Percentiles rank a stretch among this genome's conserved stretches.
Conservation (phyloP, 37 sponge, comb jelly and placozoan genomes). For the Geodia barretti region DNA sequence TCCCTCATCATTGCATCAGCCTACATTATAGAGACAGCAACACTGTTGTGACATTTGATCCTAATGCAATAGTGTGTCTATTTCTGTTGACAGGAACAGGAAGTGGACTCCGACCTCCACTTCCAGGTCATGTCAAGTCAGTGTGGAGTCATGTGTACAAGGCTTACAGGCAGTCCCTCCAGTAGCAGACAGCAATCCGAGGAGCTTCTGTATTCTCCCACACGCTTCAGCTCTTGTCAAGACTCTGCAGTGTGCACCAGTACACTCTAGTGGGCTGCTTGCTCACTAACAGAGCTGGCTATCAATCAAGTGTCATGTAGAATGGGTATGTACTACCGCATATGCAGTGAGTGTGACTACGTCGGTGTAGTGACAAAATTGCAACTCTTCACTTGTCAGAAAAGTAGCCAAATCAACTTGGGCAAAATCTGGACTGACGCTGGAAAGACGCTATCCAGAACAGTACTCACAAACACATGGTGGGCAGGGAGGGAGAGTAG, state of each 20-base stretch:
- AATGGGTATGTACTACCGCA: slow-evolving; percentile 42
- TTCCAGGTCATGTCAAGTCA: background rate
- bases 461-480: slow-evolving; percentile 77
- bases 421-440: slow-evolving; percentile 86
- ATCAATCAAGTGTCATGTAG: background rate
- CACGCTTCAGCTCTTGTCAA: slow-evolving; percentile 74
- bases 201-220: slow-evolving; percentile 78
- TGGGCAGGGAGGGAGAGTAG: background rate
- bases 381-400: too few relatives aligned
- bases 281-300: too few relatives aligned
- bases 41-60: background rate
- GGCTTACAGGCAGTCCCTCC: slow-evolving; percentile 75
- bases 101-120: background rate
- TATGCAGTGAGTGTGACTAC: slow-evolving; percentile 85
- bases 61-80: background rate
- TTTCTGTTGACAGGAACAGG: background rate
- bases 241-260: slow-evolving; percentile 32
- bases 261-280: background rate
- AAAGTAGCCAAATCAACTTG: slow-evolving; percentile 88
- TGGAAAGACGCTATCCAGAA: slow-evolving; percentile 73
- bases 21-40: slow-evolving; percentile 12
- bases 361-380: too few relatives aligned
- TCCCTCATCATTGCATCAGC: slow-evolving; percentile 92
- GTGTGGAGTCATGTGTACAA: background rate
- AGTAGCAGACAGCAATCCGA: slow-evolving; percentile 74